phyloP scores from a whole-genome alignment of 2,888 invertebrate species.

The Azorinus chamasolen region DNA sequence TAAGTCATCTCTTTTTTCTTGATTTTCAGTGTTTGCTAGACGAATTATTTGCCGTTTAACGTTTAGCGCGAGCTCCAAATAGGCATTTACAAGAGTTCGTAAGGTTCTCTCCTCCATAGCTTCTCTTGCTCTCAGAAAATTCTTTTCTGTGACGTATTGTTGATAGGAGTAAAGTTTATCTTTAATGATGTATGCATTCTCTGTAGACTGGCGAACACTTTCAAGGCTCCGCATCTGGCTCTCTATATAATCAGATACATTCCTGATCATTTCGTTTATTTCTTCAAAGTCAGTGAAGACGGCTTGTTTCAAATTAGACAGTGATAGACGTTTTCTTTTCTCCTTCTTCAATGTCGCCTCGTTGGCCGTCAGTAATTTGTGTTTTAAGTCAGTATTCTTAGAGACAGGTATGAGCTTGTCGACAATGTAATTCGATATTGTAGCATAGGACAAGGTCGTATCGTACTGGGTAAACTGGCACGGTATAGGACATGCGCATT shows the following conservation, averaged over 20 bases:
- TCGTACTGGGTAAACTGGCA: slow-evolving; percentile 76
- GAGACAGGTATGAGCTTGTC: slow-evolving; percentile 66
- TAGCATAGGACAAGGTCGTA: slow-evolving; percentile 77
- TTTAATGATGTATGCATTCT: slow-evolving; percentile 56
- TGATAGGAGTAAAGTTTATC: slow-evolving; percentile 71
- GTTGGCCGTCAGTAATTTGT: slow-evolving; percentile 55
- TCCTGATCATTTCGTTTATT: slow-evolving; percentile 45
- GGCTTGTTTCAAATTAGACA: slow-evolving; percentile 34
- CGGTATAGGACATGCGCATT: slow-evolving; percentile 77
- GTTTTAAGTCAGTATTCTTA: slow-evolving; percentile 39
- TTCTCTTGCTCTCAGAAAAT: slow-evolving; percentile 75
- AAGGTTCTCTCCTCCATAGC: slow-evolving; percentile 80
- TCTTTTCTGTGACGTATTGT: slow-evolving; percentile 69
- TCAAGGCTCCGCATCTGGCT: slow-evolving; percentile 49
- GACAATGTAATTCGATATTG: slow-evolving; percentile 72
- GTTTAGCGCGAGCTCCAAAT: slow-evolving; percentile 69
- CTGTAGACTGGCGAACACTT: slow-evolving; percentile 45
- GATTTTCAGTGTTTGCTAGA: background rate
- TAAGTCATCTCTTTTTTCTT: slow-evolving; percentile 40
- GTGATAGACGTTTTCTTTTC: slow-evolving; percentile 32
- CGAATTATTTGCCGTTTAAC: slow-evolving; percentile 55
- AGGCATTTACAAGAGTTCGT: slow-evolving; percentile 67
- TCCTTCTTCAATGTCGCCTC: slow-evolving; percentile 74
- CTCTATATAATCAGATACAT: slow-evolving; percentile 45
- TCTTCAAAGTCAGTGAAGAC: slow-evolving; percentile 39